A percentile compares a stretch with the other conserved stretches of the same genome.
These are phyloP conservation scores for Ibidorhyncha struthersii DNA, from an alignment of 2,113 vertebrate species.

Conservation along the genomic window DNA sequence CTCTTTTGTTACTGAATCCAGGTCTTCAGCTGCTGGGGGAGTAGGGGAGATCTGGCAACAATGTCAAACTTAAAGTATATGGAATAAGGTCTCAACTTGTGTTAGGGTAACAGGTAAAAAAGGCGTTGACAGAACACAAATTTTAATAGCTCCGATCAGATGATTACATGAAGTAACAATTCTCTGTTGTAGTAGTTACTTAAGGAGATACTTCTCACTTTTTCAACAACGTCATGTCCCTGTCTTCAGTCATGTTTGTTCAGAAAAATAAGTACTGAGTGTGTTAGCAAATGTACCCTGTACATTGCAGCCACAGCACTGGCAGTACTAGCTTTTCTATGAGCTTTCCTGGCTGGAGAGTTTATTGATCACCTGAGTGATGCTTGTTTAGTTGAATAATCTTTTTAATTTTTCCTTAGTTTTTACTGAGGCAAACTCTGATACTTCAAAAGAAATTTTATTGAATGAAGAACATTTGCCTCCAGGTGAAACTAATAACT, in stretches of 20 bases:
- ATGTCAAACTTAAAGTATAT: neutral
- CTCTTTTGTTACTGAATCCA: neutral
- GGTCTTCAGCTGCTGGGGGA: neutral
- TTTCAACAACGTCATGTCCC: neutral
- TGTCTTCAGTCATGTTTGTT: neutral
- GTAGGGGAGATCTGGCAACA: neutral
- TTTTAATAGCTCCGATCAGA: neutral
- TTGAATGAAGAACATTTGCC: neutral
- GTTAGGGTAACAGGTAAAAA: neutral
- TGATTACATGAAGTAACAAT: neutral
- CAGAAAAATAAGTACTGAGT: neutral
- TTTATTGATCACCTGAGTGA: neutral
- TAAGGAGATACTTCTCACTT: neutral
- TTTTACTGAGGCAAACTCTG: neutral
- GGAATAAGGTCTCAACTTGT: neutral
- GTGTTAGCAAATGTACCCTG: neutral
- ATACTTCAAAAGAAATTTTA: slow-evolving; percentile 6
- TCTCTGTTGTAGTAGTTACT: neutral
- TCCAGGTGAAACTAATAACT: slow-evolving; percentile 18
- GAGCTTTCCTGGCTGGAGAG: neutral
- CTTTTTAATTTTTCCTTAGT: neutral
- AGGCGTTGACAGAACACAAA: neutral
- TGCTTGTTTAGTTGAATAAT: neutral
- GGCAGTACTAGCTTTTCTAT: neutral
- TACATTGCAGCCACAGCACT: neutral